Base-by-base conservation (phyloP, 2,888 invertebrate species). In the Blera fallax region DNA sequence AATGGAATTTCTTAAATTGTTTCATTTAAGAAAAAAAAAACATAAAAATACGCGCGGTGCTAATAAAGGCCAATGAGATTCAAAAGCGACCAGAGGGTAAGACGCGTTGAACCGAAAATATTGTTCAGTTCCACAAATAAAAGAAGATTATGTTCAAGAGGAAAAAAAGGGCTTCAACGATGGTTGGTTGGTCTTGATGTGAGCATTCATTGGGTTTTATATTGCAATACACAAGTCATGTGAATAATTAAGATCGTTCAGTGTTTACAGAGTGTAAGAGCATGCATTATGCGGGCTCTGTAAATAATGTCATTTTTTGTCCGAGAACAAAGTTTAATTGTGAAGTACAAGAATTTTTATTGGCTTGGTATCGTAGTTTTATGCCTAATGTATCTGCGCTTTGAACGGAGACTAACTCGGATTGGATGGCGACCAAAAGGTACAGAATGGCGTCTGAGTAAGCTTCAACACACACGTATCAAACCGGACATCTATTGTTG, bases 31-130 rank as follows among this genome's bases (percentile, higher is more conserved):
- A 32, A 37, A 40, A 21, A 45, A 73, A 37, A 27, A 50, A 54
- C 45, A 32, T 24, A 40, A 21, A 45, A 73, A 37, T 18, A 40
- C 45, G 14, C 21, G 32, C 58, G 14, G 29, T 50, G 50, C 73
- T 74, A 79, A 84, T 79, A 72, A 79, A 73, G 40, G 24, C 67
- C 83, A 60, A 73, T 74, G 67, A 56, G 64, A 50, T 69, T 62
- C 43, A n/a, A 32, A 16, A 54, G 60, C 48, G 54, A 78, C 69
- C 56, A 73, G 62, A 74, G 84, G 64, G 74, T 65, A 45, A 34
- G 14, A 37, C 73, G 78, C 72, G 78, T 70, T 65, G 58, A 84
- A 65, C 64, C 52, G 43, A 60, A 79, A 50, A 65, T 65, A 73
- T 72, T 64, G 24, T n/a, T 18, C 24, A 21, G 21, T 24, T 37